These are phyloP conservation scores for Aporophyla nigra DNA, from an alignment of 2,888 invertebrate species.

Conservation along the genomic window DNA sequence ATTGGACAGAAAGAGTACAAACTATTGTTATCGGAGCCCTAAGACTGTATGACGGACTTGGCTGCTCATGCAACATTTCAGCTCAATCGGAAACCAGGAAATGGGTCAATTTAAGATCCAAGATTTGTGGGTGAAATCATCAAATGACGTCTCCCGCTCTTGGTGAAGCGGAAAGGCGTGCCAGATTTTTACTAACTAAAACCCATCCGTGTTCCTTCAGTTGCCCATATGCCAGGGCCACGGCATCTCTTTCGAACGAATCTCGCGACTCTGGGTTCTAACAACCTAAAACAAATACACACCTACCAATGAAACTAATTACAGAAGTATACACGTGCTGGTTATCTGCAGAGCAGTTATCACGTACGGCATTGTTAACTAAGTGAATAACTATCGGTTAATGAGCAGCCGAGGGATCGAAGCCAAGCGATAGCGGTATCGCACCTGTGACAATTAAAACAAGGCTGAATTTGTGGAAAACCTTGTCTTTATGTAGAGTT, in stretches of 20 bases:
- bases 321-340: conserved; percentile 44
- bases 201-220: too few relatives aligned
- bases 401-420: conserved; percentile 80
- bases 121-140: too few relatives aligned
- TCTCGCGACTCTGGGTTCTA: too few relatives aligned
- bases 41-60: background rate
- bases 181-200: too few relatives aligned
- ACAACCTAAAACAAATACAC: background rate
- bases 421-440: conserved; percentile 65
- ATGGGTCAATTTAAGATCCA: too few relatives aligned
- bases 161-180: too few relatives aligned
- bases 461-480: conserved; percentile 52
- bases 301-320: conserved; percentile 52
- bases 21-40: background rate
- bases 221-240: too few relatives aligned
- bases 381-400: conserved; percentile 85
- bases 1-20: background rate
- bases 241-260: too few relatives aligned
- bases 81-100: too few relatives aligned
- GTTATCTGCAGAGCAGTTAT: conserved; percentile 62
- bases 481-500: conserved; percentile 38
- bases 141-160: too few relatives aligned
- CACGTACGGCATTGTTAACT: conserved; percentile 75
- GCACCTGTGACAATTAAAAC: conserved; percentile 65
- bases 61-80: too few relatives aligned